Base-by-base conservation (phyloP, 2,797 vertebrate species). In the Hippocampus kuda region DNA sequence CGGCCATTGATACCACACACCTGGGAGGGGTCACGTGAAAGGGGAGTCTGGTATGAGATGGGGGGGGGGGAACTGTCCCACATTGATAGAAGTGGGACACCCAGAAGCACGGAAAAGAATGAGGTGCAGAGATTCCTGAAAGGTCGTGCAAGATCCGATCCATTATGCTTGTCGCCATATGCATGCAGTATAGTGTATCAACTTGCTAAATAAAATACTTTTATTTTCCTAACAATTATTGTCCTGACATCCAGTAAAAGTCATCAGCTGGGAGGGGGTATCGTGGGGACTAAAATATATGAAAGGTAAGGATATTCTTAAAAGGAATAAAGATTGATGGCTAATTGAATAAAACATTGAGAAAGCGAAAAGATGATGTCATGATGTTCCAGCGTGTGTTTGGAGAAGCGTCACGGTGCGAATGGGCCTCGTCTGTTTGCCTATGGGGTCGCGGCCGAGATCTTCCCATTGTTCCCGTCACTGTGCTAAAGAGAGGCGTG, bases 401-500 rank as follows among this genome's bases (percentile, higher is more conserved):
- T 53, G 73, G 79, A 69, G 78, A 73, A 82, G 70, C 80, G 69
- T 1, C 18, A 49, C 24, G 15, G 78, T 73, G 74, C 75, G 72
- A 87, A 82, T 77, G 78, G 73, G 72, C 64, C 71, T 68, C 67
- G 48, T 59, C 2, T 83, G 83, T 90, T 89, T 90, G 83, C 78
- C 68, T 56, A 70, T 59, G 56, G 77, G 88, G 84, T 87, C 85
- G 1, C 74, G 85, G 71, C 75, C 27, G 74, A 79, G 79, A 75
- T 85, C 76, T 78, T 66, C 66, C 88, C 75, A 88, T 89, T 89
- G 88, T 90, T 88, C 78, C 76, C 79, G 81, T 81, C 81, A 87
- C 83, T 84, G 84, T 84, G 76, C 67, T 81, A 44, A 18, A 71
- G 67, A 78, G 79, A 77, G 65, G 68, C 71, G 65, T 76, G 70